Base-by-base conservation (phyloP, 2,113 vertebrate species). In the Myrmophylax atrothorax region DNA sequence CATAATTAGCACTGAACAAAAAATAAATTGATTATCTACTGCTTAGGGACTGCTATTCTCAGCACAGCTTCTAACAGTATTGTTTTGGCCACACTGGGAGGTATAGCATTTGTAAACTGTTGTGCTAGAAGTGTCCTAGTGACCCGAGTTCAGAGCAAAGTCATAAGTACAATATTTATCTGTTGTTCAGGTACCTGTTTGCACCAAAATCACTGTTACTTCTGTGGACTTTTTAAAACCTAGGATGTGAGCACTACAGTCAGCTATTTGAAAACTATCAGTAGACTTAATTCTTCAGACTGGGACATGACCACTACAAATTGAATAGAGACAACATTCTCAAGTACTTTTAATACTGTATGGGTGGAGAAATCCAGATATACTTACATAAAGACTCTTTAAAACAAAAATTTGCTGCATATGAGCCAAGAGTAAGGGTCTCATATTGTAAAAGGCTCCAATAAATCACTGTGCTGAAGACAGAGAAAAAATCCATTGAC, bases 161-260 rank as follows among this genome's bases (percentile, higher is more conserved):
- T 15, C 0, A 0, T 37, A n/a, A 62, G 8, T 10, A 50, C 18
- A 35, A 28, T 37, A 55, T 38, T 50, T 52, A 18, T 17, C 24
- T 89, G 5, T 31, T 83, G 63, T 47, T 22, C 20, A 24, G 42
- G 52, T 77, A 77, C 22, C 7, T 56, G 4, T 55, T 84, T 73
- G 13, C 31, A 67, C 6, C 28, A 69, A 90, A 62, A 73, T 46
- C 37, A 49, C 8, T 56, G 13, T 60, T 90, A 29, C 28, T 81
- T 90, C 40, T 69, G 29, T 33, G 20, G 37, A 42, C 33, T 42
- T 96, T 66, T 83, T 28, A 66, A 80, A 85, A 73, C 56, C 47
- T 55, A 58, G 53, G 26, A n/a, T 68, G 38, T 69, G 35, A 74
- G 14, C 31, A 18, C 44, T 60, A 14, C 0, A 0, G 49, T 26